Evolutionary conservation across 92 coral and sea anemone species (phyloP).

Genomic region (Parazoanthus swiftii): DNA sequence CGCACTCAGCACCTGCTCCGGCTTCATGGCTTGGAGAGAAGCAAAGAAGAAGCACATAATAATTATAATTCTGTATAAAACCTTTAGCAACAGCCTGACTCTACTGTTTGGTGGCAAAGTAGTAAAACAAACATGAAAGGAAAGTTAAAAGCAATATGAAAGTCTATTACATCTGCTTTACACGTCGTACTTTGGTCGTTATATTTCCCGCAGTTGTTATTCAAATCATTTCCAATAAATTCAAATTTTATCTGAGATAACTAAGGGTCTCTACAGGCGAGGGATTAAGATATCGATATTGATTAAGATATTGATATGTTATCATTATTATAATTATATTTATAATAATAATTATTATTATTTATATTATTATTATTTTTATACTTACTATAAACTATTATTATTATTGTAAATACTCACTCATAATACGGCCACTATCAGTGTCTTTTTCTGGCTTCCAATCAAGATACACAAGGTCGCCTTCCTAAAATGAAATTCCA

Average conservation of each 20-base stretch:
- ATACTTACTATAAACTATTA: too few relatives aligned
- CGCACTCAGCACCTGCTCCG: slow-evolving; percentile 63
- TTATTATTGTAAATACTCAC: slow-evolving; percentile 46
- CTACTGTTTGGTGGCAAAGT: neutral
- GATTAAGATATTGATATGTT: too few relatives aligned
- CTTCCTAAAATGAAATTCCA: slow-evolving; percentile 63
- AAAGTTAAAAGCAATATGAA: neutral
- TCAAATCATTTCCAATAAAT: too few relatives aligned
- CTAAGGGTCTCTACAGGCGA: neutral
- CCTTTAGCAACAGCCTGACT: too few relatives aligned
- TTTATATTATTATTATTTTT: too few relatives aligned
- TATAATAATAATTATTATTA: too few relatives aligned
- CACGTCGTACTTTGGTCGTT: too few relatives aligned
- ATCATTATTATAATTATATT: too few relatives aligned
- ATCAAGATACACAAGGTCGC: slow-evolving; percentile 90
- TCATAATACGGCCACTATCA: slow-evolving; percentile 85
- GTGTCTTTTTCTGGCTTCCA: slow-evolving; percentile 95
- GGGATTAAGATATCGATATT: too few relatives aligned
- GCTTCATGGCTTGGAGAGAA: slow-evolving; percentile 47
- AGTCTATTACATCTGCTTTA: too few relatives aligned
- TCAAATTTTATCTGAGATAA: too few relatives aligned
- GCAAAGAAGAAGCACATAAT: neutral
- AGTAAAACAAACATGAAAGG: neutral
- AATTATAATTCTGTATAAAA: neutral
- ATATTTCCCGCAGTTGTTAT: too few relatives aligned